Evolutionary conservation across 2,888 invertebrate species (phyloP).

Genomic region (Prosapia bicincta): DNA sequence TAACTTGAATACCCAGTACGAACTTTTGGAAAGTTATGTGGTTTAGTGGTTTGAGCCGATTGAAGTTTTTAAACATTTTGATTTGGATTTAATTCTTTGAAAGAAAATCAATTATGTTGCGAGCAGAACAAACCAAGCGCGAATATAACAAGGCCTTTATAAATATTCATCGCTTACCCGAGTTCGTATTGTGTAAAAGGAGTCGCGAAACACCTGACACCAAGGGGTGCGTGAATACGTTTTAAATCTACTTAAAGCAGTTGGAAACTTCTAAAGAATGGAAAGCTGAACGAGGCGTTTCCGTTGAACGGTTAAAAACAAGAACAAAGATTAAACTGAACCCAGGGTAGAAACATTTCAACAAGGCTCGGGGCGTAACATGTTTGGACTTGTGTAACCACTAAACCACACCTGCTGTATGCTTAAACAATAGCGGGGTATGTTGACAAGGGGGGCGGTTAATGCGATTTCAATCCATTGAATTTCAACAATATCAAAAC

Average conservation of each 20-base stretch:
- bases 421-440: not conserved
- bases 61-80: no score
- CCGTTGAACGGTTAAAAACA: not conserved
- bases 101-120: not conserved
- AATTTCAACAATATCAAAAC: not conserved
- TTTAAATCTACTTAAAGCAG: not conserved
- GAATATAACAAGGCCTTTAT: not conserved
- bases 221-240: not conserved
- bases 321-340: not conserved
- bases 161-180: not conserved
- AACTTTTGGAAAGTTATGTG: no score
- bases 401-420: not conserved
- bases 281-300: not conserved
- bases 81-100: no score
- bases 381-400: not conserved
- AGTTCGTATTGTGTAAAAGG: not conserved
- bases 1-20: no score
- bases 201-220: not conserved
- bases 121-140: not conserved
- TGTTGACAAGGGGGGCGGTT: not conserved
- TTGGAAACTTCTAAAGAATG: not conserved
- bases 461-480: constrained; percentile 2
- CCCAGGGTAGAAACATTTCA: not conserved
- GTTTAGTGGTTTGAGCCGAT: no score
- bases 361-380: not conserved